Conservation (phyloP, 1,140 invertebrate genomes). For the Littorina saxatilis region DNA sequence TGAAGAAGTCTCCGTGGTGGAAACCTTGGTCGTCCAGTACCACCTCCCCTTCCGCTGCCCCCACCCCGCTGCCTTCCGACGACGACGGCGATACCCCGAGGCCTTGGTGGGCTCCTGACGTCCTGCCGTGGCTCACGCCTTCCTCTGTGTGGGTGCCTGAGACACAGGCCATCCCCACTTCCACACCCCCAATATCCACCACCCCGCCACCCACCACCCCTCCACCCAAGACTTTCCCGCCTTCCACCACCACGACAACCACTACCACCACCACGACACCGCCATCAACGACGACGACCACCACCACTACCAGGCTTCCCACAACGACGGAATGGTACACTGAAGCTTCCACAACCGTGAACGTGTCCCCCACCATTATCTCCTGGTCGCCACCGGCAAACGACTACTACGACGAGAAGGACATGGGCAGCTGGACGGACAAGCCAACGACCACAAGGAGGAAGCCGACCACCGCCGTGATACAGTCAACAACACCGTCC, state of each 20-base stretch:
- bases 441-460: no score
- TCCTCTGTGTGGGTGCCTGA: neutral
- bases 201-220: neutral
- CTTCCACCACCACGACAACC: no score
- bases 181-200: neutral
- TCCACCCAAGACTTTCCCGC: neutral
- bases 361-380: conserved; percentile 1
- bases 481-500: no score
- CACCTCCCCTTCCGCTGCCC: no score
- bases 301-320: neutral
- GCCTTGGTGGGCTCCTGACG: conserved; percentile 2
- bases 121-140: neutral
- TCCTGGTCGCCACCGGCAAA: neutral
- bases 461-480: no score
- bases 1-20: neutral
- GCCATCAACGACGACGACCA: no score
- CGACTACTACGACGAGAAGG: neutral
- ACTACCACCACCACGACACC: no score
- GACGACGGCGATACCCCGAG: neutral
- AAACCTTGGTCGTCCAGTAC: no score
- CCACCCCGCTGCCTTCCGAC: neutral
- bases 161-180: neutral
- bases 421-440: neutral
- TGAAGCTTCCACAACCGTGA: neutral
- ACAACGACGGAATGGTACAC: neutral